Base-by-base conservation (phyloP, 2,888 invertebrate genomes). In the Sinopyrophorus schimmeli region DNA sequence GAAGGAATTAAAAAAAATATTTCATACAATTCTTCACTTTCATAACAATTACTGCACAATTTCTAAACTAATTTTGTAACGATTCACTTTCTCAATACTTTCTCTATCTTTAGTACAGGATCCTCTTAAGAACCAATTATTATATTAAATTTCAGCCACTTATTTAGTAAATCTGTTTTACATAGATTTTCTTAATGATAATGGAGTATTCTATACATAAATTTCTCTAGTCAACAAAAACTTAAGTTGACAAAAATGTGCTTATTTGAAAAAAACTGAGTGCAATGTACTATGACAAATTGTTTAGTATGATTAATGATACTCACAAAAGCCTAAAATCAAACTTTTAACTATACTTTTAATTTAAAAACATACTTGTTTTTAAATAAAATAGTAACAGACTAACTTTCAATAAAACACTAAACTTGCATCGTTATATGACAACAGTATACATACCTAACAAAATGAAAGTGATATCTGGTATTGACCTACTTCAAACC, bases 401-500 rank as follows among this genome's bases (percentile, higher is more conserved):
- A n/a, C n/a, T n/a, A 21, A 21, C 21, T 21, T 21, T 7, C 7
- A 21, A 21, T n/a, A 3, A 3, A 21, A 2, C 21, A n/a, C 21
- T 26, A 11, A 16, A 16, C 18, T 4, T 17, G 17, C n/a, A 27
- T 20, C 18, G 9, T 30, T 24, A 16, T 31, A 7, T 16, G 23
- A 24, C 15, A 24, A 24, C 26, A 21, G 21, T 21, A 21, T 21
- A 21, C n/a, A 31, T 21, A 31, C 12, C 32, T 43, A 43, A 42
- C 26, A 9, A 34, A 35, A 34, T 34, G 43, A 34, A 34, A 34
- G 34, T 35, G 23, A 23, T 24, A 35, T 35, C 15, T 43, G 43
- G 35, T 43, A 43, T 43, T 43, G 43, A 43, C 43, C 43, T 28
- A 43, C 34, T 34, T 43, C 9, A 27, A 15, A 26, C 42, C 42